Evolutionary conservation across 2,888 invertebrate species (phyloP).

Genomic region (Aromia moschata): DNA sequence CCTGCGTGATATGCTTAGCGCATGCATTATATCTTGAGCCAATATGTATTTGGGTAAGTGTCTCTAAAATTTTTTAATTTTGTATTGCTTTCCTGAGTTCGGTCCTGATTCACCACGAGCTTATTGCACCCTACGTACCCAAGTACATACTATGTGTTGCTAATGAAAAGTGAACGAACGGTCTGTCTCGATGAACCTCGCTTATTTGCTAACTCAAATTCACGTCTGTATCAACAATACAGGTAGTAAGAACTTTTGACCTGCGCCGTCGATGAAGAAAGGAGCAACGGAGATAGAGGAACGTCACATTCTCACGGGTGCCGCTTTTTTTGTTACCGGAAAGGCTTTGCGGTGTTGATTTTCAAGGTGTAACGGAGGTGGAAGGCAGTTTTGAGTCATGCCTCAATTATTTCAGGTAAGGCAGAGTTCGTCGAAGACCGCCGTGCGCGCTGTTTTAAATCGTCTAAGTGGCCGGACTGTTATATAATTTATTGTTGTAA

Average conservation of each 20-base stretch:
- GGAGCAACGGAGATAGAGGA: not conserved
- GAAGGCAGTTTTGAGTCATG: conserved; percentile 24
- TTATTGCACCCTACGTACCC: no score
- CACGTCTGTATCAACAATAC: not conserved
- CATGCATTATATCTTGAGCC: no score
- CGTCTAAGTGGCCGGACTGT: conserved; percentile 6
- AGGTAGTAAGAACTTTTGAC: not conserved
- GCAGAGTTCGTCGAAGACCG: conserved; percentile 6
- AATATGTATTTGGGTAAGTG: no score
- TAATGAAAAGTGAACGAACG: no score
- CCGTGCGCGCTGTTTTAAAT: conserved; percentile 10
- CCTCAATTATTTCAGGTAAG: conserved; percentile 13
- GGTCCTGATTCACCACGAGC: no score
- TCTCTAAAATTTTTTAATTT: no score
- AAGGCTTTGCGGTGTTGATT: conserved; percentile 30
- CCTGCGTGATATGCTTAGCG: no score
- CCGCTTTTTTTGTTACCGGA: conserved; percentile 28
- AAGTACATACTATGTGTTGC: no score
- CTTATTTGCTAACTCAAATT: no score
- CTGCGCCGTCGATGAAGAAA: not conserved
- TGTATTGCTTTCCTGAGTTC: no score
- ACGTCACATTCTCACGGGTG: conserved; percentile 25
- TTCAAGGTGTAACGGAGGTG: conserved; percentile 24
- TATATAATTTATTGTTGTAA: conserved; percentile 16
- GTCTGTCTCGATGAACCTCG: no score